These are phyloP conservation scores for Hormiphora californensis DNA, from an alignment of 37 sponge, comb jelly and placozoan genomes.

Conservation along the genomic window DNA sequence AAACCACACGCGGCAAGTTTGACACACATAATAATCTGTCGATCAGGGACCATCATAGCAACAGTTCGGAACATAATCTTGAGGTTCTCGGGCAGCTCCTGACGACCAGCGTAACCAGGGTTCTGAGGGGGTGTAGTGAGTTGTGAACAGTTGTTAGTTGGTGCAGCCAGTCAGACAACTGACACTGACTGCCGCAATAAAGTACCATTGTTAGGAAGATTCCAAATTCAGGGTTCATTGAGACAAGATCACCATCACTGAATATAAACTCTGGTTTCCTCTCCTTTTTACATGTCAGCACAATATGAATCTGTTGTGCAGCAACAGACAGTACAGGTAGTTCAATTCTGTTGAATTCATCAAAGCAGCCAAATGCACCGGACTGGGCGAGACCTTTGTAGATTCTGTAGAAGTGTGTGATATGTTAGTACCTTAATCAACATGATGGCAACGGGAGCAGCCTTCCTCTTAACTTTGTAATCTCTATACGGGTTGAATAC, in stretches of 20 bases:
- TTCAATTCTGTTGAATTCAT: conserved; percentile 97
- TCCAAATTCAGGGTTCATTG: conserved; percentile 95
- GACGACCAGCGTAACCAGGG: conserved; percentile 97
- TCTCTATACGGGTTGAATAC: no score
- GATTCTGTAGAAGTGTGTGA: no score
- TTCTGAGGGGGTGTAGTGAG: conserved; percentile 56
- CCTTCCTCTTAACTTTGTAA: no score
- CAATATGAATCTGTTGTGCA: conserved; percentile 93
- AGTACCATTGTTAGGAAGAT: conserved; percentile 93
- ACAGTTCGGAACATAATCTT: conserved; percentile 93
- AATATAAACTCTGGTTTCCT: conserved; percentile 87
- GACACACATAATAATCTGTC: conserved; percentile 92
- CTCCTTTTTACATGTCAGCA: conserved; percentile 92
- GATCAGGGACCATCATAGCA: conserved; percentile 99
- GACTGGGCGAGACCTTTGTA: conserved; percentile 89
- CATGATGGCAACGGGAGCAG: no score
- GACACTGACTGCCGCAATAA: not conserved
- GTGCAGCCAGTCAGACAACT: not conserved
- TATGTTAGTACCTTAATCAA: no score
- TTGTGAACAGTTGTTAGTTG: not conserved
- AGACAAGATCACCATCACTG: conserved; percentile 91
- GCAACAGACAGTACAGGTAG: conserved; percentile 97
- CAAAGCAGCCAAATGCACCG: conserved; percentile 97
- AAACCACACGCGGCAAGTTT: conserved; percentile 94
- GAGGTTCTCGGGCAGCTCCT: conserved; percentile 96